phyloP scores from a whole-genome alignment of 2,113 vertebrate genomes.

The Gambusia affinis region DNA sequence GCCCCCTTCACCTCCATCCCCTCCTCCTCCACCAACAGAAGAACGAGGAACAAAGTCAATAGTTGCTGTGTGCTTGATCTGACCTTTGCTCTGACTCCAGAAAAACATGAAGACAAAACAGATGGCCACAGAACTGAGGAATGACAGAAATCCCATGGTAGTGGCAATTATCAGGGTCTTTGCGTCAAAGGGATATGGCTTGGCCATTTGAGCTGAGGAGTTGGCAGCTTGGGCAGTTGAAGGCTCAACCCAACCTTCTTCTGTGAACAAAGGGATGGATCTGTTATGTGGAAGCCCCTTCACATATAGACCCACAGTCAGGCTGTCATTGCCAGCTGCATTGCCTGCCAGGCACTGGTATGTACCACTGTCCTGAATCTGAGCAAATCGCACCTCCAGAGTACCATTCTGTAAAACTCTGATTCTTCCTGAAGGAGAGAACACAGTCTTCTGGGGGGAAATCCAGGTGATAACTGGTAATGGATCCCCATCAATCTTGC shows the following conservation, averaged over 20 bases:
- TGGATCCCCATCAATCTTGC: conserved; percentile 87
- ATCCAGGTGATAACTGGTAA: conserved; percentile 83
- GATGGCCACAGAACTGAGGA: conserved; percentile 87
- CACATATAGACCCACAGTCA: conserved; percentile 83
- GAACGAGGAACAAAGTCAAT: conserved; percentile 85
- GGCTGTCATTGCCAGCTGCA: conserved; percentile 85
- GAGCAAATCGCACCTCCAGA: conserved; percentile 85
- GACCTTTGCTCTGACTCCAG: conserved; percentile 89
- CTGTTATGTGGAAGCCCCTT: conserved; percentile 74
- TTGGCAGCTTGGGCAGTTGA: conserved; percentile 73
- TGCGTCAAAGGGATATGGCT: conserved; percentile 80
- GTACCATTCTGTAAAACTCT: conserved; percentile 83
- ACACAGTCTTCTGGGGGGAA: conserved; percentile 75
- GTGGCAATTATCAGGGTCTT: conserved; percentile 87
- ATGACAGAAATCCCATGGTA: conserved; percentile 88
- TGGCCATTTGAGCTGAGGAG: conserved; percentile 74
- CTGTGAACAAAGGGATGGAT: conserved; percentile 66
- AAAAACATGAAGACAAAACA: conserved; percentile 91
- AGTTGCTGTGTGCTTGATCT: conserved; percentile 86
- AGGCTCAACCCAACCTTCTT: conserved; percentile 73
- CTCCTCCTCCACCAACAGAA: conserved; percentile 75
- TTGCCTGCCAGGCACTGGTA: conserved; percentile 87
- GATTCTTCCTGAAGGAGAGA: conserved; percentile 78
- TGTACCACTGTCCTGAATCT: conserved; percentile 82
- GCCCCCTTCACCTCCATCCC: conserved; percentile 77